A percentile compares a stretch with the other conserved stretches of the same genome.
Conservation (phyloP, 2,113 vertebrate genomes). For the Macrotus californicus region DNA sequence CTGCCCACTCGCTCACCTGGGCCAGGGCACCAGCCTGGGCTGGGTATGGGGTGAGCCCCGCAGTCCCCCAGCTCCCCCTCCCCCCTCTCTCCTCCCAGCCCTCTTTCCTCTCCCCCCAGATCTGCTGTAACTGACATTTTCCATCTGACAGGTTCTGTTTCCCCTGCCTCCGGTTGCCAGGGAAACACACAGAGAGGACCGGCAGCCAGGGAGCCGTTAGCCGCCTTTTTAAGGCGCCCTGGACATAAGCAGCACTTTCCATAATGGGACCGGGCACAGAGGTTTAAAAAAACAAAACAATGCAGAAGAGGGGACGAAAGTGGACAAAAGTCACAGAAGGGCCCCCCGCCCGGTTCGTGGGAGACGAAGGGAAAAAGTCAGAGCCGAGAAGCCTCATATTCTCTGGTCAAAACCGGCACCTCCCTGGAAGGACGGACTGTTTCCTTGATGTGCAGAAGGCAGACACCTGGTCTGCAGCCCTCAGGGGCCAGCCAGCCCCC, state of each 20-base stretch:
- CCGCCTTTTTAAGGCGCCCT: constrained; percentile 55
- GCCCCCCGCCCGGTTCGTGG: neutral
- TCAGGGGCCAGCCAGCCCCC: neutral
- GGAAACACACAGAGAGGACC: constrained; percentile 57
- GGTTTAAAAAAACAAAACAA: neutral
- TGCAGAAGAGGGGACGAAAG: neutral
- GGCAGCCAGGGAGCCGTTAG: constrained; percentile 43
- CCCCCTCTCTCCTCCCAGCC: neutral
- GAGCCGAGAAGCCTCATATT: neutral
- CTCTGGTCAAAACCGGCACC: neutral
- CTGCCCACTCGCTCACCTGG: rapidly evolving
- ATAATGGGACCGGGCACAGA: neutral
- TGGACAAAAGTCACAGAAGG: neutral
- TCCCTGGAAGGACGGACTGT: neutral
- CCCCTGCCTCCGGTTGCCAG: constrained; percentile 68
- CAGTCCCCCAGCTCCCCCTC: neutral
- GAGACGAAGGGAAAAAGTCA: neutral
- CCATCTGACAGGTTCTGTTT: constrained; percentile 69
- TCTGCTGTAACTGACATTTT: constrained; percentile 68
- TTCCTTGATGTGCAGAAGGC: neutral
- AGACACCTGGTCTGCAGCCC: neutral
- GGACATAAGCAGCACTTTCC: constrained; percentile 50
- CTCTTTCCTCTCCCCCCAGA: neutral
- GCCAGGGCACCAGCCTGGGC: neutral
- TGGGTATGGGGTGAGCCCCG: neutral